phyloP scores from a whole-genome alignment of 2,888 invertebrate species.

The Polietes domitor region DNA sequence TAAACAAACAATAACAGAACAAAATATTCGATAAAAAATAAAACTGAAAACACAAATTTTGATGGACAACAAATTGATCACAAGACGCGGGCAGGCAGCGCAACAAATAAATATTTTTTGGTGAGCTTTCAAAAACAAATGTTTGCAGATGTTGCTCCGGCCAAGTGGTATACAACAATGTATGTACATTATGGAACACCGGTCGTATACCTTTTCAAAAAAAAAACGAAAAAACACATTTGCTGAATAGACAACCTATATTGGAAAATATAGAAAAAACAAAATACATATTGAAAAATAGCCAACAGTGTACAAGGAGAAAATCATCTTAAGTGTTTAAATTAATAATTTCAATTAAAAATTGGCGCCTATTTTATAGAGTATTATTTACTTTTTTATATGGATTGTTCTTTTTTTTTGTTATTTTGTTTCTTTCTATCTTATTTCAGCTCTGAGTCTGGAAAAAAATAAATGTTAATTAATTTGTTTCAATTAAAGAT shows the following conservation, averaged over 20 bases:
- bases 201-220: conserved; percentile 21
- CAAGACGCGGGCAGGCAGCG: conserved; percentile 4
- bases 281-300: not conserved
- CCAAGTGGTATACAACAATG: not conserved
- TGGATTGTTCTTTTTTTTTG: conserved; percentile 17
- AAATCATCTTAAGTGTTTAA: conserved; percentile 61
- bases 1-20: conserved; percentile 32
- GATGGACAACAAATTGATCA: conserved; percentile 44
- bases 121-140: conserved; percentile 28
- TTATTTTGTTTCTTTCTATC: not conserved
- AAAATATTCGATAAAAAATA: conserved; percentile 19
- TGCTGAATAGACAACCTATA: conserved; percentile 52
- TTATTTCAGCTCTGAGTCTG: conserved; percentile 4
- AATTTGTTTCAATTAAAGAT: conserved; percentile 67
- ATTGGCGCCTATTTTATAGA: conserved; percentile 66
- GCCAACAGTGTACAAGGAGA: not conserved
- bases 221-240: not conserved
- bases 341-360: conserved; percentile 67
- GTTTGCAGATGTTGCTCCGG: conserved; percentile 54
- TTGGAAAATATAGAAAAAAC: no score
- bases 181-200: not conserved
- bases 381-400: conserved; percentile 50
- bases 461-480: conserved; percentile 59
- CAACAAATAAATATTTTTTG: conserved; percentile 12
- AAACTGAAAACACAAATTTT: not conserved